Conservation (phyloP, 1,140 invertebrate genomes). For the silkworm (Bombyx mori) region ASM3026992v2 NC_085115.1:12213001-12213500, state of each 20-base stretch:
- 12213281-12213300: no score
- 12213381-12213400: neutral
- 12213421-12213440: neutral
- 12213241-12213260: constrained; percentile 98
- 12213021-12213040: no score
- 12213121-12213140: constrained; percentile 96
- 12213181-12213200: constrained; percentile 99
- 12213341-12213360: no score
- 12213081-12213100: constrained; percentile 98
- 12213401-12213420: neutral
- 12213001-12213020: no score
- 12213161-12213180: constrained; percentile 99
- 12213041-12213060: no score
- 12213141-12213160: constrained; percentile 98
- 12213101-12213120: constrained; percentile 98
- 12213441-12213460: neutral
- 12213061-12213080: constrained; percentile 70
- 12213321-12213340: no score
- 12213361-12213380: no score
- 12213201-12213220: constrained; percentile 96
- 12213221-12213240: constrained; percentile 98
- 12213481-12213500: constrained; percentile 4
- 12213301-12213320: neutral
- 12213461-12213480: neutral
- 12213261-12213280: constrained; percentile 72